Evolutionary conservation across 2,888 invertebrate genomes (phyloP).

Genomic region (Ichneumoninae sp.): DNA sequence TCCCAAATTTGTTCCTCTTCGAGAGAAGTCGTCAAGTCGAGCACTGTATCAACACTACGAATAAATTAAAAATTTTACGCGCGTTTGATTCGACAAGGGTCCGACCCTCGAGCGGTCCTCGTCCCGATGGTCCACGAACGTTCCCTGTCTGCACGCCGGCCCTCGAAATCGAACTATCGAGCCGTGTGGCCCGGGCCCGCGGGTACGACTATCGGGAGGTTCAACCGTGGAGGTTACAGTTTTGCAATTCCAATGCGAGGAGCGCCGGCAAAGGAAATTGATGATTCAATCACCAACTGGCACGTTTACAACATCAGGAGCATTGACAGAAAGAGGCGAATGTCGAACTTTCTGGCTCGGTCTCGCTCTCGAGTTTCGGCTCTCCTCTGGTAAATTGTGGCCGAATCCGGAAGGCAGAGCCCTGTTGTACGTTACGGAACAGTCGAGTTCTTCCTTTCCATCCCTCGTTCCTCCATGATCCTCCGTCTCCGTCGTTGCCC

Average conservation of each 20-base stretch:
- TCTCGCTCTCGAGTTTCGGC: constrained; percentile 42
- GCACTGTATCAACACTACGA: not conserved
- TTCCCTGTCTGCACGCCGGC: not conserved
- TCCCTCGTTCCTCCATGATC: constrained; percentile 23
- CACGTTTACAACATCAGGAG: constrained; percentile 21
- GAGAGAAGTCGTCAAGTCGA: not conserved
- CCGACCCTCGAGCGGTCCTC: not conserved
- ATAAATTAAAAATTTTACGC: not conserved
- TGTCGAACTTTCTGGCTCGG: not conserved
- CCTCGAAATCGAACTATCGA: not conserved
- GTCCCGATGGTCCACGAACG: not conserved
- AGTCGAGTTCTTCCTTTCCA: constrained; percentile 46
- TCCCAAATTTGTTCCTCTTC: not conserved
- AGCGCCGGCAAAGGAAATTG: not conserved
- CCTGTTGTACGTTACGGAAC: constrained; percentile 62
- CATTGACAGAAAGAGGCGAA: constrained; percentile 40
- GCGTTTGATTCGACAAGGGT: not conserved
- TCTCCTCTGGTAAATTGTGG: constrained; percentile 65
- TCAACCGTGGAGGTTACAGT: not conserved
- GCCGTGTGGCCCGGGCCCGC: not conserved
- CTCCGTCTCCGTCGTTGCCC: constrained; percentile 25
- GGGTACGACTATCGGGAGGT: not conserved
- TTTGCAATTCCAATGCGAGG: constrained; percentile 9
- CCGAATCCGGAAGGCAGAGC: constrained; percentile 65
- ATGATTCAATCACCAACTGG: constrained; percentile 19